Evolutionary conservation across 1,140 invertebrate species (phyloP), one percentile per base, ranked within the genome.

Genomic region (Adelges cooleyi): DNA sequence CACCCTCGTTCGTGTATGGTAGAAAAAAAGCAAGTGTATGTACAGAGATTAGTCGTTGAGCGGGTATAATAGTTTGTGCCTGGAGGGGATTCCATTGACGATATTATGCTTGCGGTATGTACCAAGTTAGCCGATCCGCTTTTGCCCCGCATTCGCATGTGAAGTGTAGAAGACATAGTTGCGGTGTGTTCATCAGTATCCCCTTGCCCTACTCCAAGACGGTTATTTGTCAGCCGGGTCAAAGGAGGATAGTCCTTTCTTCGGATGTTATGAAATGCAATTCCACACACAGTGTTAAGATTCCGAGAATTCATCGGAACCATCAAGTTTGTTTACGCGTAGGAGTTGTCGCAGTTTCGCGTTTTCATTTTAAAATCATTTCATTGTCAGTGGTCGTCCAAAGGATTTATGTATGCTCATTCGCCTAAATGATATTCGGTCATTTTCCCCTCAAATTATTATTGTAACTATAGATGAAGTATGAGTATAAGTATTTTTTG

Each of bases 21-120:
- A 18, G 9, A 27, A 59, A 44, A 59, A 44, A 59, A 11, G 11
- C 8, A 49, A 20, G 23, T 20, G 46, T 23, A 9, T 29, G 8
- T n/a, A 20, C 36, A 56, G 38, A 56, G 53, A 56, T 56, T 56
- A 56, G 36, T 38, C 17, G 36, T 56, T 38, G 53, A 33, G 29
- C 11, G 29, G 11, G 11, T 33, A 10, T 56, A 46, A 59, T 42
- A 46, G 54, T 44, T 44, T 59, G 29, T 6, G 38, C 46, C 13
- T 20, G 17, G 40, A 33, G 10, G 40, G 56, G n/a, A 48, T 62
- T 46, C 27, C 17, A 2, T 10, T 18, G 18, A 11, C 29, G 25
- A 48, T 46, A 48, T 48, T 54, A 3, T 20, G 11, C n/a, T n/a
- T n/a, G 40, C 1, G 56, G 56, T 62, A 62, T 62, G 38, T 17